Evolutionary conservation across 2,888 invertebrate species (phyloP).

Genomic region (Trilocha varians): DNA sequence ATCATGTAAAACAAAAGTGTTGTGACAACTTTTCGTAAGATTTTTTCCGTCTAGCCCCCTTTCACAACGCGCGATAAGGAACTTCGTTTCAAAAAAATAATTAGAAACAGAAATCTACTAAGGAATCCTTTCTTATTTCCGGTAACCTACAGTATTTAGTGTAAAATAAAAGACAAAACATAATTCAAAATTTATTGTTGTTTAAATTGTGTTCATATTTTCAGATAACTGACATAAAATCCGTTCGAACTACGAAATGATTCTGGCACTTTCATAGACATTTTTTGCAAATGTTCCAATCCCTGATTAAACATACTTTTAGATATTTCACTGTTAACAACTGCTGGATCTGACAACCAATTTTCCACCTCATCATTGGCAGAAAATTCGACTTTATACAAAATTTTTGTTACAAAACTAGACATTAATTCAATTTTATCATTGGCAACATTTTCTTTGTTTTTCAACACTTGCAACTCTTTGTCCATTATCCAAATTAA

Average conservation of each 20-base stretch:
- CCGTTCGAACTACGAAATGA: constrained; percentile 70
- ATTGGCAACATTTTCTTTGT: constrained; percentile 31
- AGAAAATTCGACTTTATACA: constrained; percentile 66
- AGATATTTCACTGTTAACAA: constrained; percentile 68
- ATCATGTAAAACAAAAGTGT: too few species aligned
- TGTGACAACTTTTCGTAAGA: too few species aligned
- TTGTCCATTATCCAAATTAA: constrained; percentile 77
- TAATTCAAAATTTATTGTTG: constrained; percentile 23
- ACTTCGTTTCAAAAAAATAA: too few species aligned
- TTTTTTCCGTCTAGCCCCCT: too few species aligned
- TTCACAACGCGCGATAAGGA: too few species aligned
- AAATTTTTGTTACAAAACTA: constrained; percentile 68
- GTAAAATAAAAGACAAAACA: constrained; percentile 7
- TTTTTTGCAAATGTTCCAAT: constrained; percentile 67
- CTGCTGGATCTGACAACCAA: constrained; percentile 70
- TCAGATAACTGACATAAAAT: constrained; percentile 74
- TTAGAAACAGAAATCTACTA: too few species aligned
- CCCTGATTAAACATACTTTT: constrained; percentile 72
- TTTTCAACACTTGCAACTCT: constrained; percentile 64
- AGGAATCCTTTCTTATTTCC: too few species aligned
- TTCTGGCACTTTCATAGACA: constrained; percentile 70
- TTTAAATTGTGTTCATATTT: constrained; percentile 48
- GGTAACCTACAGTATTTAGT: too few species aligned
- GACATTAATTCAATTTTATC: constrained; percentile 51
- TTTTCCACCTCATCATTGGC: constrained; percentile 56